phyloP scores from a whole-genome alignment of 2,888 invertebrate genomes.

The Thymelicus acteon region DNA sequence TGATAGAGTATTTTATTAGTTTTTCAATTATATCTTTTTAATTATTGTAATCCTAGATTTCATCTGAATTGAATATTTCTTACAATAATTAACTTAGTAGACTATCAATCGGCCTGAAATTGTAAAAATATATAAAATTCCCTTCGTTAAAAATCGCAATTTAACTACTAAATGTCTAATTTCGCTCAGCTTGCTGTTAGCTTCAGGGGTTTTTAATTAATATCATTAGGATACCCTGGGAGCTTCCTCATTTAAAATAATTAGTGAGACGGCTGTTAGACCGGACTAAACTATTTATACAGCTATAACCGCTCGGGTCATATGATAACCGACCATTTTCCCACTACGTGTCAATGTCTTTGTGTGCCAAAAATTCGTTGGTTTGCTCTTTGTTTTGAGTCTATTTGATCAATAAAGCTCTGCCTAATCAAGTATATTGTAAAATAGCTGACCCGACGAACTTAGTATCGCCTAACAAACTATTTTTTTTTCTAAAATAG shows the following conservation, averaged over 20 bases:
- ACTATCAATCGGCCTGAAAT: no score
- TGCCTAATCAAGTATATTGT: no score
- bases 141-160: conserved; percentile 1
- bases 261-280: conserved; percentile 26
- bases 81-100: no score
- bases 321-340: conserved; percentile 22
- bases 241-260: conserved; percentile 37
- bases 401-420: background rate
- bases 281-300: conserved; percentile 35
- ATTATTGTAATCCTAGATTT: no score
- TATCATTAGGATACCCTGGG: conserved; percentile 31
- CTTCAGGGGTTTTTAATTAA: conserved; percentile 30
- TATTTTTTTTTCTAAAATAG: no score
- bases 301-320: conserved; percentile 22
- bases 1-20: no score
- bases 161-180: conserved; percentile 27
- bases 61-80: no score
- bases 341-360: conserved; percentile 14
- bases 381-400: conserved; percentile 8
- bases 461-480: no score
- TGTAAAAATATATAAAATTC: background rate
- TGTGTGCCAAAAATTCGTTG: conserved; percentile 9
- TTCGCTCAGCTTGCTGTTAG: conserved; percentile 16
- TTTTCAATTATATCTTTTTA: no score
- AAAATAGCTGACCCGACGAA: no score